Evolutionary conservation across 2,888 invertebrate genomes (phyloP).

Genomic region (Lycaena phlaeas): DNA sequence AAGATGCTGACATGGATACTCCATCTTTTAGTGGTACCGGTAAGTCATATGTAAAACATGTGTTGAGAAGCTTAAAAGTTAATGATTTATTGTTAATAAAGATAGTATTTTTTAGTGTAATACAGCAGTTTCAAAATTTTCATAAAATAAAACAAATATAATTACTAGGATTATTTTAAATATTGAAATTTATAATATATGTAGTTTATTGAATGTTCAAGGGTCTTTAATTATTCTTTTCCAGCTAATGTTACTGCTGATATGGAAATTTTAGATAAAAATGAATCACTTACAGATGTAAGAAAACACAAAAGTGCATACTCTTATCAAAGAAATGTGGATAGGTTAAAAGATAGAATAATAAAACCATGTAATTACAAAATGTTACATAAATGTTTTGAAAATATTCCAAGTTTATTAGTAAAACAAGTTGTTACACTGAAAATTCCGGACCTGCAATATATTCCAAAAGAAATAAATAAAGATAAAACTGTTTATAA

Average conservation of each 20-base stretch:
- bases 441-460: slow-evolving; percentile 36
- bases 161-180: too few species aligned
- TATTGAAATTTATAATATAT: too few species aligned
- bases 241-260: background rate
- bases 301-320: background rate
- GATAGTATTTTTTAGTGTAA: too few species aligned
- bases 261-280: background rate
- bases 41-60: too few species aligned
- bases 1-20: background rate
- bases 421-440: slow-evolving; percentile 32
- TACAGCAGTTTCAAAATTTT: too few species aligned
- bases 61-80: too few species aligned
- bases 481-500: slow-evolving; percentile 39
- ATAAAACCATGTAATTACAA: slow-evolving; percentile 24
- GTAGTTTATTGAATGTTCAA: too few species aligned
- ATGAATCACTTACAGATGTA: background rate
- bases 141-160: too few species aligned
- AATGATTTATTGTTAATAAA: too few species aligned
- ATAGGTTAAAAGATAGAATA: slow-evolving; percentile 30
- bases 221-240: too few species aligned
- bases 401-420: slow-evolving; percentile 39
- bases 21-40: background rate
- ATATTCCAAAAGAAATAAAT: slow-evolving; percentile 41
- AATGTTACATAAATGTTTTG: slow-evolving; percentile 29
- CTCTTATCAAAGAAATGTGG: slow-evolving; percentile 24